phyloP scores from a whole-genome alignment of 2,113 vertebrate genomes.

The Myotis davidii region DNA sequence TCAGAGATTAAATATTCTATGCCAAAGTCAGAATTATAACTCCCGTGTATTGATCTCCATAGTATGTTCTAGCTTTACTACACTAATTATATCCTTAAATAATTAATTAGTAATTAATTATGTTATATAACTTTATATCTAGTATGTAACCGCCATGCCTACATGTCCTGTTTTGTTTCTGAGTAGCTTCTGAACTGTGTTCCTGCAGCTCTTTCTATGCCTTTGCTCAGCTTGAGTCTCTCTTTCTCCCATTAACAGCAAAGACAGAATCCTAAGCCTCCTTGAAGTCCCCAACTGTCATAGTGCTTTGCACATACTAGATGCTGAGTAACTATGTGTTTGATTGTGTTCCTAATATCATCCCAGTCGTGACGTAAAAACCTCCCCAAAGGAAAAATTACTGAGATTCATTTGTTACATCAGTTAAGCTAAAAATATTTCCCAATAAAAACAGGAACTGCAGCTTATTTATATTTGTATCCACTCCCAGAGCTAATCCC shows the following conservation, averaged over 20 bases:
- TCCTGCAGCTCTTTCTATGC: background rate
- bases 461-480: conserved; percentile 64
- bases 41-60: background rate
- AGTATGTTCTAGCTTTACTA: background rate
- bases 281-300: conserved; percentile 2
- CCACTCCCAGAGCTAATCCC: conserved; percentile 8
- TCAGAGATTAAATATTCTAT: background rate
- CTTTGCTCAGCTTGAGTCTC: background rate
- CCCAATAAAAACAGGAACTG: conserved; percentile 44
- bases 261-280: background rate
- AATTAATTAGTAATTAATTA: background rate
- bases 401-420: background rate
- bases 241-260: background rate
- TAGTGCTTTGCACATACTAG: background rate
- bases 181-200: background rate
- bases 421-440: conserved; percentile 62
- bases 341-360: background rate
- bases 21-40: conserved; percentile 18
- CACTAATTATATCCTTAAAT: background rate
- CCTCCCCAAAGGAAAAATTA: background rate
- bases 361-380: conserved; percentile 1
- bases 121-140: background rate
- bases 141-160: background rate
- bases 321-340: background rate
- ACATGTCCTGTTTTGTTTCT: background rate